These are phyloP conservation scores for Asarcornis scutulata DNA, from an alignment of 2,113 vertebrate genomes.

Conservation along the genomic window DNA sequence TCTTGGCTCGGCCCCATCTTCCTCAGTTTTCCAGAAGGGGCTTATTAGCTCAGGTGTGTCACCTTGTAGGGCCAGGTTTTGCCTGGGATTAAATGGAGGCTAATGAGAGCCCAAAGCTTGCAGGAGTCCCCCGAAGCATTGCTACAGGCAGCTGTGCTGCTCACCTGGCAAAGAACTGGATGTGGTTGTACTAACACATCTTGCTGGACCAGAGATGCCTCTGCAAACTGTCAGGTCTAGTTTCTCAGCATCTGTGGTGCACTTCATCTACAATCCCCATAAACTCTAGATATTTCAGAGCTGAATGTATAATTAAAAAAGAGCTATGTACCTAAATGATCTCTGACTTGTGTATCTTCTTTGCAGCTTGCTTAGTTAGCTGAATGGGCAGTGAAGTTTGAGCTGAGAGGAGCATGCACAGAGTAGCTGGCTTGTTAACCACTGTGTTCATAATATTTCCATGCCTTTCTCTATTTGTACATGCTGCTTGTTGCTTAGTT, in stretches of 20 bases:
- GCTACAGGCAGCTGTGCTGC: not conserved
- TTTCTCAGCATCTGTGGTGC: not conserved
- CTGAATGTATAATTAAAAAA: not conserved
- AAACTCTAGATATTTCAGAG: rapidly evolving
- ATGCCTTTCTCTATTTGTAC: not conserved
- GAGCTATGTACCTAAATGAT: rapidly evolving
- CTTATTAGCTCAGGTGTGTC: slow-evolving; percentile 5
- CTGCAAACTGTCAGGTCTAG: not conserved
- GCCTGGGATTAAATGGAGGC: not conserved
- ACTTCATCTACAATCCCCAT: not conserved
- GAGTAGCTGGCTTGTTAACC: not conserved
- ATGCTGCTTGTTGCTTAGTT: not conserved
- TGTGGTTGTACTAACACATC: not conserved
- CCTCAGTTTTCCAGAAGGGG: not conserved
- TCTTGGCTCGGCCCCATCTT: not conserved
- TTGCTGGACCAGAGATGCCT: not conserved
- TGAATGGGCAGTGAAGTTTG: not conserved
- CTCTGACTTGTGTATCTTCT: rapidly evolving
- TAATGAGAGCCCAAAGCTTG: not conserved
- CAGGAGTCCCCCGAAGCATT: not conserved
- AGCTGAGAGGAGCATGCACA: not conserved
- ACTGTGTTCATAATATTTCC: not conserved
- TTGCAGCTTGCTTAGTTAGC: not conserved
- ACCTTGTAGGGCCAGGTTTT: slow-evolving; percentile 9
- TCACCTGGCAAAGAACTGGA: not conserved